Conservation (phyloP, 2,797 vertebrate genomes). For the Danionella dracula region DNA sequence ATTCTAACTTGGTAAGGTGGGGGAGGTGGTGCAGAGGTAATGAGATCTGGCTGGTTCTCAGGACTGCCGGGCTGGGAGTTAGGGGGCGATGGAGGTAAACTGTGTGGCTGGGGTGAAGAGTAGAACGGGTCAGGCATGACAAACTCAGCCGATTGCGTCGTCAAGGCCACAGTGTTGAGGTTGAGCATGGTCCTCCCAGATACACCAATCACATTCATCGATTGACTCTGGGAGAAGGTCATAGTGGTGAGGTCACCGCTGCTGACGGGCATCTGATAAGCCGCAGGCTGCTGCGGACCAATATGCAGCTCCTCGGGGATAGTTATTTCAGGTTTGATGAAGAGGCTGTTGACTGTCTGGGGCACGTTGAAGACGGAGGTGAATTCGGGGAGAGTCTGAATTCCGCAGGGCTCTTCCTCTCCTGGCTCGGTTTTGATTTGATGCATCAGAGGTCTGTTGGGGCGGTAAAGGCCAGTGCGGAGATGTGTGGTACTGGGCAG, state of each 20-base stretch:
- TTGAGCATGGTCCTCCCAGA: conserved; percentile 73
- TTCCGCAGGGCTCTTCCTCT: conserved; percentile 66
- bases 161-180: conserved; percentile 62
- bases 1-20: conserved; percentile 71
- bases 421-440: conserved; percentile 81
- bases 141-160: conserved; percentile 53
- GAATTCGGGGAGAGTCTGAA: conserved; percentile 83
- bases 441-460: conserved; percentile 60
- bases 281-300: conserved; percentile 70
- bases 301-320: conserved; percentile 65
- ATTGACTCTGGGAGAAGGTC: conserved; percentile 65
- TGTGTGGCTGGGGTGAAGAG: conserved; percentile 68
- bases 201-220: conserved; percentile 45
- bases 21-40: conserved; percentile 67
- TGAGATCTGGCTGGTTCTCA: conserved; percentile 76
- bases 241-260: conserved; percentile 63
- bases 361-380: conserved; percentile 87
- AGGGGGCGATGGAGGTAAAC: conserved; percentile 83
- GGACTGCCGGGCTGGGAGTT: conserved; percentile 89
- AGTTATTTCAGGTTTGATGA: conserved; percentile 80
- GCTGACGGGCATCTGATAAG: conserved; percentile 78
- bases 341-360: conserved; percentile 77
- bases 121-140: conserved; percentile 70
- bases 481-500: conserved; percentile 82
- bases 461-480: conserved; percentile 81